Percentiles rank a stretch among this genome's conserved stretches.
Evolutionary conservation across 2,113 vertebrate species (phyloP).

Genomic region (Tiliqua scincoides): DNA sequence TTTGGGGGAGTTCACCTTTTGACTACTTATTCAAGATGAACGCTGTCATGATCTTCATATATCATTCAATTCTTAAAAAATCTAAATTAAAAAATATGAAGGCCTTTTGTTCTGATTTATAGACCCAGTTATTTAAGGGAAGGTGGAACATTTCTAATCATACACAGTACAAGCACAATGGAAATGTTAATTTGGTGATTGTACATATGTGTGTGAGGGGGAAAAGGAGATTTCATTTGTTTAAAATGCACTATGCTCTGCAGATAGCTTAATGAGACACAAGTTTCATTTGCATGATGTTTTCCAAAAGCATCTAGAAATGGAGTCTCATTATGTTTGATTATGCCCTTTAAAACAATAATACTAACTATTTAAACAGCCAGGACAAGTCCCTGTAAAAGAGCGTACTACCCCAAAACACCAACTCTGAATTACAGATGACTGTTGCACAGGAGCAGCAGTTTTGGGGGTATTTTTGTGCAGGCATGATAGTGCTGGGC

Average conservation of each 20-base stretch:
- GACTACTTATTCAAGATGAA: neutral
- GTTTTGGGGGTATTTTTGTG: too few species aligned
- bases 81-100: neutral
- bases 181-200: neutral
- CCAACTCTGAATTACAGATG: too few species aligned
- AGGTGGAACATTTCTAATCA: neutral
- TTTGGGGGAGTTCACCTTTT: constrained; percentile 9
- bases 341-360: too few species aligned
- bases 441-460: too few species aligned
- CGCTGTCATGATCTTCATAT: constrained; percentile 5
- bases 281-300: neutral
- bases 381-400: too few species aligned
- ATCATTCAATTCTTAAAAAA: neutral
- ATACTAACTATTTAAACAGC: too few species aligned
- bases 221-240: neutral
- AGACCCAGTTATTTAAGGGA: neutral
- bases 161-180: neutral
- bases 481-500: too few species aligned
- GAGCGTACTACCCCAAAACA: too few species aligned
- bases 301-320: neutral
- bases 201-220: neutral
- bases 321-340: too few species aligned
- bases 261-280: constrained; percentile 5
- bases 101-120: constrained; percentile 4
- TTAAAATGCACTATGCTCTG: neutral